A percentile compares a stretch with the other conserved stretches of the same genome.
Conservation (phyloP, 2,113 vertebrate genomes). For the Pitta sordida region DNA sequence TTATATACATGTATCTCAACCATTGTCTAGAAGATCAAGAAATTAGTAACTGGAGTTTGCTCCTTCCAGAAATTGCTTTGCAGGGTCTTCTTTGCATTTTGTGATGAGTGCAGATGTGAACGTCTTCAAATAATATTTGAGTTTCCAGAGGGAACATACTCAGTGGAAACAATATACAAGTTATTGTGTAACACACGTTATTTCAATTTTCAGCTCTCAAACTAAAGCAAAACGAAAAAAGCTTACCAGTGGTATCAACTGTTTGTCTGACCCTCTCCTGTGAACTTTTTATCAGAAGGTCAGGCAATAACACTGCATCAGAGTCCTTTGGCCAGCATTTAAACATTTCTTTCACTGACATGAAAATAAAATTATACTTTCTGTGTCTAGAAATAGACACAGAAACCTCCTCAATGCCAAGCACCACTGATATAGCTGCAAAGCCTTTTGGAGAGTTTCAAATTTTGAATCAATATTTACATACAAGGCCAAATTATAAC, state of each 20-base stretch:
- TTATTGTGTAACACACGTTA: no score
- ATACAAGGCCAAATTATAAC: slow-evolving; percentile 10
- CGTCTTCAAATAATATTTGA: neutral
- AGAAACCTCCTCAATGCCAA: neutral
- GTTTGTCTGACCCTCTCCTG: neutral
- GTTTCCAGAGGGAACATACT: neutral
- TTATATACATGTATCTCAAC: neutral
- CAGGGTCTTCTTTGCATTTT: neutral
- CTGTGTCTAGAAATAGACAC: neutral
- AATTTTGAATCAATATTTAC: neutral
- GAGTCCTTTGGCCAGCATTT: neutral
- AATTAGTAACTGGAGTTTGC: neutral
- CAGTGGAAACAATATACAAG: slow-evolving; percentile 20
- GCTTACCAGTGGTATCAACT: neutral
- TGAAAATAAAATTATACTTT: neutral
- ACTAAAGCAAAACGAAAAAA: neutral
- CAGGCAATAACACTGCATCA: neutral
- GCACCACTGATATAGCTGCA: neutral
- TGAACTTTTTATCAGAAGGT: neutral
- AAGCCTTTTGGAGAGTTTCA: neutral
- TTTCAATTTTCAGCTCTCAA: slow-evolving; percentile 10
- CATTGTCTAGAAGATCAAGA: slow-evolving; percentile 1
- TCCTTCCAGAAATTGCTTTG: neutral
- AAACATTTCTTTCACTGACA: neutral
- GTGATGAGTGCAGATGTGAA: neutral